These are phyloP conservation scores for Urocynchramus pylzowi DNA, from an alignment of 2,113 vertebrate genomes.

Conservation along the genomic window DNA sequence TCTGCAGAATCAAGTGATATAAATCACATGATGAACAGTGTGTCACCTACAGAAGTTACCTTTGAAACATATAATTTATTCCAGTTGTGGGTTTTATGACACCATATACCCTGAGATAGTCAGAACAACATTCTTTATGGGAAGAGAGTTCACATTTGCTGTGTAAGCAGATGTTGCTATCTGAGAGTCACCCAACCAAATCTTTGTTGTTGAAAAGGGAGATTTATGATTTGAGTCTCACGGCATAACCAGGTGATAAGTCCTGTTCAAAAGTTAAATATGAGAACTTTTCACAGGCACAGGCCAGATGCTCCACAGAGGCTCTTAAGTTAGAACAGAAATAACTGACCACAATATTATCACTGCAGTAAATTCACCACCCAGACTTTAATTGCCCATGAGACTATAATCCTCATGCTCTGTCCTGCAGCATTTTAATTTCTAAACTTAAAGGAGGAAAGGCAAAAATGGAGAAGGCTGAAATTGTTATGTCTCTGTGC, in stretches of 20 bases:
- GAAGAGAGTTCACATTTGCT: slow-evolving; percentile 4
- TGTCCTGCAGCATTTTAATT: neutral
- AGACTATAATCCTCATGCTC: neutral
- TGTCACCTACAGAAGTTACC: neutral
- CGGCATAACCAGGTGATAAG: slow-evolving; percentile 4
- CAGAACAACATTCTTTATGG: neutral
- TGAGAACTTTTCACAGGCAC: neutral
- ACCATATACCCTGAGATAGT: neutral
- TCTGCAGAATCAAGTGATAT: neutral
- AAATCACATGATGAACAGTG: neutral
- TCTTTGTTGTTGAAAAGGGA: slow-evolving; percentile 20
- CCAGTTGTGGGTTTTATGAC: neutral
- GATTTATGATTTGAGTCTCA: slow-evolving; percentile 25
- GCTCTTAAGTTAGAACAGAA: neutral
- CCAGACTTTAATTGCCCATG: neutral
- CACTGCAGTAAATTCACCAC: neutral
- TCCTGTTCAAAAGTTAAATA: slow-evolving; percentile 18
- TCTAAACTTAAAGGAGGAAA: neutral
- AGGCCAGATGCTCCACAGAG: neutral
- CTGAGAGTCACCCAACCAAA: neutral
- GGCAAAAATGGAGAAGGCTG: neutral
- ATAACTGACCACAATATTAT: neutral
- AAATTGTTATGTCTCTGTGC: neutral
- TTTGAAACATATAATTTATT: neutral
- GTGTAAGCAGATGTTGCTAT: slow-evolving; percentile 33